phyloP scores from a whole-genome alignment of 37 sponge, comb jelly and placozoan species.

The Axinella damicornis region DNA sequence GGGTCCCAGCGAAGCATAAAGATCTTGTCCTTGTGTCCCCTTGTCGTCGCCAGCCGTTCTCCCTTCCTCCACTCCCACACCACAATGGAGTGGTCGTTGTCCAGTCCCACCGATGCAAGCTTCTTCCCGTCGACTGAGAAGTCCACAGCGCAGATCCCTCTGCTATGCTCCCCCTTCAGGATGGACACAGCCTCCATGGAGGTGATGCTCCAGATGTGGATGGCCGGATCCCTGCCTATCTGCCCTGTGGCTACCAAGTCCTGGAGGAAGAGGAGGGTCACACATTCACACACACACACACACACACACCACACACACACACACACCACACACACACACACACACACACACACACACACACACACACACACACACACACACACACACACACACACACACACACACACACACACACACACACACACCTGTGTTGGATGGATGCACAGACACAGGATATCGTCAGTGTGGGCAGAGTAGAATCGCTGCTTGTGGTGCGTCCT shows the following conservation, averaged over 20 bases:
- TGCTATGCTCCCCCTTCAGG: constrained; percentile 85
- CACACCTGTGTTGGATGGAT: constrained; percentile 82
- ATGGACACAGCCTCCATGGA: constrained; percentile 89
- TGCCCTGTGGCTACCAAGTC: constrained; percentile 51
- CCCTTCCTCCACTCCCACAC: constrained; percentile 96
- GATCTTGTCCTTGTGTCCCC: constrained; percentile 96
- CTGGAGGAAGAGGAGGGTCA: not conserved
- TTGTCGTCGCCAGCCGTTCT: constrained; percentile 82
- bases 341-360: constrained; percentile 43
- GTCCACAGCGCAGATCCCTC: constrained; percentile 89
- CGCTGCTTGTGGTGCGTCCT: constrained; percentile 79
- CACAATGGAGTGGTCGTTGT: constrained; percentile 92
- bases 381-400: constrained; percentile 24
- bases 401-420: constrained; percentile 55
- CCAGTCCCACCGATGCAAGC: constrained; percentile 95
- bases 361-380: constrained; percentile 68
- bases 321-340: constrained; percentile 28
- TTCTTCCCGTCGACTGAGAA: constrained; percentile 94
- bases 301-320: no score
- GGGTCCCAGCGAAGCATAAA: constrained; percentile 92
- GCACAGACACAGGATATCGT: constrained; percentile 96
- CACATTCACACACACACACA: constrained; percentile 56
- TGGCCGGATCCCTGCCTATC: constrained; percentile 89
- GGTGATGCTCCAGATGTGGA: constrained; percentile 92
- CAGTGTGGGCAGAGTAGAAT: constrained; percentile 91